Evolutionary conservation across 2,888 invertebrate species (phyloP).

Genomic region (Listrodromus nycthemerus): DNA sequence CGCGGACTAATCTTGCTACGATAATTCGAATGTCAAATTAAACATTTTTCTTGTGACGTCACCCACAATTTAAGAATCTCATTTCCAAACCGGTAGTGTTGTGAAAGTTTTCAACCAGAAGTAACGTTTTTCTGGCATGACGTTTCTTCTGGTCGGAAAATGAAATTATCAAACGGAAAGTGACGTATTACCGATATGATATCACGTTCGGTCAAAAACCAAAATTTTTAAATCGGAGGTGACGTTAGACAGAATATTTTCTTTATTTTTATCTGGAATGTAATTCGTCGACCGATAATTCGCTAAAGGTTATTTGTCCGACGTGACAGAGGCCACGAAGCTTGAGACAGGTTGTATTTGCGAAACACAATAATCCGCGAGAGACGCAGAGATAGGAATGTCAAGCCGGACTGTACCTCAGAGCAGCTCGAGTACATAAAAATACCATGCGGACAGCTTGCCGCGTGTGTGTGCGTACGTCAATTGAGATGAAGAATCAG

Average conservation of each 20-base stretch:
- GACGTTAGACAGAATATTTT: too few relatives aligned
- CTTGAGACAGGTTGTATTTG: constrained; percentile 1
- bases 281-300: constrained; percentile 25
- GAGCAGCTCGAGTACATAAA: constrained; percentile 26
- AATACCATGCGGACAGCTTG: background rate
- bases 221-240: background rate
- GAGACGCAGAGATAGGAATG: background rate
- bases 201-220: background rate
- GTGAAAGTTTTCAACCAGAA: too few relatives aligned
- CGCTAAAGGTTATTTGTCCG: constrained; percentile 16
- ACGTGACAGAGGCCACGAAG: constrained; percentile 1
- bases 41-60: background rate
- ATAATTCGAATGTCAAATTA: background rate
- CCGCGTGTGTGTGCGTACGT: background rate
- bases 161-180: background rate
- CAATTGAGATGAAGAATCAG: constrained; percentile 47
- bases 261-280: background rate
- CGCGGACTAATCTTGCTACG: background rate
- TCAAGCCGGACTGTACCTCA: background rate
- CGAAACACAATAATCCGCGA: constrained; percentile 3
- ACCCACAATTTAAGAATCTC: too few relatives aligned
- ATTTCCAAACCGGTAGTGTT: too few relatives aligned
- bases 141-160: background rate
- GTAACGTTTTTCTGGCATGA: background rate
- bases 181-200: background rate